Base-by-base conservation (phyloP, 1,140 invertebrate species). In the Bombus turneri region DNA sequence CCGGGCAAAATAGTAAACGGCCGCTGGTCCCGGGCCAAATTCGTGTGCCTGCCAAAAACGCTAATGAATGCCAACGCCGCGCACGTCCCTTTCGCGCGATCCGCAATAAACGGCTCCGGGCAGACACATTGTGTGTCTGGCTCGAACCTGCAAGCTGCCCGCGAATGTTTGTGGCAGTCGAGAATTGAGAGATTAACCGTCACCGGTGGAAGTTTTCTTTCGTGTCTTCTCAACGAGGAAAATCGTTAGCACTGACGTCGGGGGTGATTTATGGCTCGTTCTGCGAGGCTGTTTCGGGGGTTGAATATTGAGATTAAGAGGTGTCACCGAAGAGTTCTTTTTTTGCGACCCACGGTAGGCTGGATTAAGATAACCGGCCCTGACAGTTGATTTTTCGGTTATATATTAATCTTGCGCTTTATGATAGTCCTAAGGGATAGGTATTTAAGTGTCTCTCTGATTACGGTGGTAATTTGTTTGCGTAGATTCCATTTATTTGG, bases 51-150 rank as follows among this genome's bases (percentile, higher is more conserved):
- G 82, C 82, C 82, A 83, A 83, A 83, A 83, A 83, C 82, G 64
- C 82, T 83, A 83, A 83, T 78, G 82, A 83, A 83, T 83, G 72
- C 81, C 81, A 62, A 68, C 31, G 43, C 80, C 13, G 74, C 64
- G 79, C 41, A 43, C 43, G 78, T 53, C 78, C 31, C 64, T 47
- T 68, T 79, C 47, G 64, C 74, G 13, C 62, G 81, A 77, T 76
- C 43, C 43, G 81, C 59, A 77, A 83, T 83, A 83, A 83, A 78
- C 74, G 62, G 74, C 41, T 82, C 41, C 22, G 53, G 47, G 74
- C 37, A 69, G 82, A 83, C 82, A 66, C 81, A 69, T 83, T 83
- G 28, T 59, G 74, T 43, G 64, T 68, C 39, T 76, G 78, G 57
- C 8, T 25, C 15, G 53, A 12, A 13, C 59, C 71, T 73, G 12